A percentile compares a stretch with the other conserved stretches of the same genome.
These are phyloP conservation scores for Protonemura montana DNA, from an alignment of 2,888 invertebrate genomes.

Conservation along the genomic window DNA sequence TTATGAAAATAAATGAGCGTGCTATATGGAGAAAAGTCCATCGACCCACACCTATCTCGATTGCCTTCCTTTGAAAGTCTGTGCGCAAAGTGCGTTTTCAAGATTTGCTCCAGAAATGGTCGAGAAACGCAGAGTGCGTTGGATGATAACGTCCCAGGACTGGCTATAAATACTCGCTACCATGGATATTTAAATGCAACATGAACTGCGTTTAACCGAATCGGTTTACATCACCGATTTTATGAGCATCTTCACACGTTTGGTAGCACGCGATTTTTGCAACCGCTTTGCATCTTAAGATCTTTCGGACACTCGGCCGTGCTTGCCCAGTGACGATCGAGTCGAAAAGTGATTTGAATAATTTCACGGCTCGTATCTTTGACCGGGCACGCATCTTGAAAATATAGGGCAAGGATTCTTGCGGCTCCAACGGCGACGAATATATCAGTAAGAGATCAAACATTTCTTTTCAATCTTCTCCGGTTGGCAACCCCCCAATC, in stretches of 20 bases:
- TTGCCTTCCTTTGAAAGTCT: neutral
- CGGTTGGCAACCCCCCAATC: neutral
- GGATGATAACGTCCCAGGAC: neutral
- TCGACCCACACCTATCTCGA: neutral
- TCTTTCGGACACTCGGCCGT: neutral
- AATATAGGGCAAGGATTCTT: too few relatives aligned
- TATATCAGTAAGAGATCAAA: neutral
- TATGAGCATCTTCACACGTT: too few relatives aligned
- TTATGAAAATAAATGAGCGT: neutral
- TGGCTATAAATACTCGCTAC: too few relatives aligned
- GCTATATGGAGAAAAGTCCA: neutral
- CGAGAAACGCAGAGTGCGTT: neutral
- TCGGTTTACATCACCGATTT: too few relatives aligned
- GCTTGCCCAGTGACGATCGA: too few relatives aligned
- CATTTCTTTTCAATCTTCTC: neutral
- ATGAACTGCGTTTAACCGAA: too few relatives aligned
- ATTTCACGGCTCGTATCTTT: neutral
- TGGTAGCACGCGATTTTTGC: neutral
- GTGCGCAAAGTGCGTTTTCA: neutral
- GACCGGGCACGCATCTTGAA: neutral
- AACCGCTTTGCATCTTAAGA: neutral
- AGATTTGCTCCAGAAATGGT: neutral
- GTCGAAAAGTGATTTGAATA: neutral
- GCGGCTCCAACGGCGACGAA: neutral
- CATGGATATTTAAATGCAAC: too few relatives aligned